These are phyloP conservation scores for Anorthoa munda DNA, from an alignment of 2,888 invertebrate species.

Conservation along the genomic window DNA sequence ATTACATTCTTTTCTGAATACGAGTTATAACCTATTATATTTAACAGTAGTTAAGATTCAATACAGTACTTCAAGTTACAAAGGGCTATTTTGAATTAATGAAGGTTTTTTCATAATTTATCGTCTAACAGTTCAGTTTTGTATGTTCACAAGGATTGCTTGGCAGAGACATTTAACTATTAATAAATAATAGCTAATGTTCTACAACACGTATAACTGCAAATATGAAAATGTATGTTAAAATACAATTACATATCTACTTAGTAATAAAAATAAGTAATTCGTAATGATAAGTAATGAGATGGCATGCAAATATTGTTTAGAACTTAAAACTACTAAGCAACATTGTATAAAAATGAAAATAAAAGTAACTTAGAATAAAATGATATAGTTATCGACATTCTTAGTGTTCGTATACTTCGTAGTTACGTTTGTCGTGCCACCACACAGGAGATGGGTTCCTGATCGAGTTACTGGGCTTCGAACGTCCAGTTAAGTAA, in stretches of 20 bases:
- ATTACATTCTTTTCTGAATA: constrained; percentile 4
- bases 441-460: constrained; percentile 71
- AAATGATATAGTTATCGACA: constrained; percentile 13
- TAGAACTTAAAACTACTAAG: constrained; percentile 38
- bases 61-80: constrained; percentile 6
- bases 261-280: constrained; percentile 19
- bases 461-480: constrained; percentile 49
- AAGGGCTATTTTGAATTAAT: constrained; percentile 16
- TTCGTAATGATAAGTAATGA: background rate
- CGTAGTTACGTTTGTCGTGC: constrained; percentile 71
- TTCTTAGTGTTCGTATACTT: constrained; percentile 73
- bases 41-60: constrained; percentile 6
- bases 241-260: constrained; percentile 67
- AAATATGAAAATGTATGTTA: constrained; percentile 64
- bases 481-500: constrained; percentile 56
- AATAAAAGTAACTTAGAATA: constrained; percentile 19
- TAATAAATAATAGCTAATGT: constrained; percentile 62
- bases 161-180: constrained; percentile 63
- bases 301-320: constrained; percentile 10
- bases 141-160: constrained; percentile 22
- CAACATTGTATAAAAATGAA: constrained; percentile 7
- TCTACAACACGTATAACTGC: constrained; percentile 43
- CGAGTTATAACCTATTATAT: constrained; percentile 5
- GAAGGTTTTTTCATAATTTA: constrained; percentile 2
- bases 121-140: background rate